Conservation (phyloP, 1,140 invertebrate species). For the Chironomus tepperi region DNA sequence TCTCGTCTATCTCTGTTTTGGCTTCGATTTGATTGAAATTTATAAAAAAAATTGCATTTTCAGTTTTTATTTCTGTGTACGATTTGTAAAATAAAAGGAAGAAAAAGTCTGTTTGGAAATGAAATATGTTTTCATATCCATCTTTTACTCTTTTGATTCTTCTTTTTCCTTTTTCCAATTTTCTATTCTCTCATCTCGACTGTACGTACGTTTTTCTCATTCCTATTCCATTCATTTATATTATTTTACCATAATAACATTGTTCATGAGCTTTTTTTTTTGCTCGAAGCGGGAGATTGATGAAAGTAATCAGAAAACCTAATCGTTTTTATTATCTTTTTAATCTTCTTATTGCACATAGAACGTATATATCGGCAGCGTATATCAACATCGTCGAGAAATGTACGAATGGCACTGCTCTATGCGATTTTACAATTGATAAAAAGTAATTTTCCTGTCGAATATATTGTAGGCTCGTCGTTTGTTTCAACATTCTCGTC, state of each 20-base stretch:
- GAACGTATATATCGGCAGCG: not conserved
- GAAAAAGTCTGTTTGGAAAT: not conserved
- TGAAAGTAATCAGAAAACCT: slow-evolving; percentile 22
- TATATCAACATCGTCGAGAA: too few species aligned
- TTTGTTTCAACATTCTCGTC: too few species aligned
- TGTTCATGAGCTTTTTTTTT: not conserved
- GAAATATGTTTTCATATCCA: slow-evolving; percentile 2
- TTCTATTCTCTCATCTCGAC: not conserved
- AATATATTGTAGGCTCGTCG: not conserved
- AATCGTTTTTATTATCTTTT: slow-evolving; percentile 23
- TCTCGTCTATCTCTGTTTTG: not conserved
- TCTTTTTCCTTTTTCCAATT: not conserved
- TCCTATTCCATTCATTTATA: not conserved
- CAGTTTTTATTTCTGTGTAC: not conserved
- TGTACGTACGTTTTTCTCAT: too few species aligned
- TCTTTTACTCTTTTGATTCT: not conserved
- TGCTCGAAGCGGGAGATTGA: slow-evolving; percentile 3
- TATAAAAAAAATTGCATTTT: not conserved
- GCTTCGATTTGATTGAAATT: not conserved
- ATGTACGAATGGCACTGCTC: too few species aligned
- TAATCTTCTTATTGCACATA: slow-evolving; percentile 22
- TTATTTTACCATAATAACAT: not conserved
- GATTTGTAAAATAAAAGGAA: not conserved
- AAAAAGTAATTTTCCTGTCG: not conserved
- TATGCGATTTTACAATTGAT: not conserved